Conservation (phyloP, 1,140 invertebrate species). For the Tyrophagus putrescentiae region DNA sequence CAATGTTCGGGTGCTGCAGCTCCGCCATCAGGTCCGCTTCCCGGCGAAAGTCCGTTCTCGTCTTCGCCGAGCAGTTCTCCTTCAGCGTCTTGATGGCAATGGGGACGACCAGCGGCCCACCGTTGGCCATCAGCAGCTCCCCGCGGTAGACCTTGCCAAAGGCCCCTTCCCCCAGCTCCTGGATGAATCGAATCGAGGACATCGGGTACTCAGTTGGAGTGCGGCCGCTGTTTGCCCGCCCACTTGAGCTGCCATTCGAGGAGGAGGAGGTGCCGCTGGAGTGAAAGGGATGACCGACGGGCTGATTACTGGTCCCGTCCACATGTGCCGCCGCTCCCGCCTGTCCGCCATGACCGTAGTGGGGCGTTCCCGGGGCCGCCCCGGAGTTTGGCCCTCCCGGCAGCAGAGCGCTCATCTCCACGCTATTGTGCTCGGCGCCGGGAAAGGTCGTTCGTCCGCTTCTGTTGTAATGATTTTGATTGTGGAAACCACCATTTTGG, state of each 20-base stretch:
- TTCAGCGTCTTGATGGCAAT: conserved; percentile 43
- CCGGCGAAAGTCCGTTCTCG: conserved; percentile 86
- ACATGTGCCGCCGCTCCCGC: no score
- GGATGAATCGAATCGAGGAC: conserved; percentile 68
- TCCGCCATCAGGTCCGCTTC: conserved; percentile 94
- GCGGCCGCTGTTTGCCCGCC: conserved; percentile 17
- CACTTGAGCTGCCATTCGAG: conserved; percentile 36
- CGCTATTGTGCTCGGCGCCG: no score
- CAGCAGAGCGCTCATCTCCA: conserved; percentile 20
- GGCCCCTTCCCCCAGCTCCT: conserved; percentile 87
- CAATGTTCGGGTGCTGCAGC: conserved; percentile 88
- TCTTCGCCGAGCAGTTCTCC: conserved; percentile 75
- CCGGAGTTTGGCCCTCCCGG: conserved; percentile 19
- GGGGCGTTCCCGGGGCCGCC: conserved; percentile 18
- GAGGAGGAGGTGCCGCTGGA: conserved; percentile 57
- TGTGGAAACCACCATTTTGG: background rate
- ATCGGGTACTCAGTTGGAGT: conserved; percentile 42
- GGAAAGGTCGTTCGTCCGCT: no score
- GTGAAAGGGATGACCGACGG: no score
- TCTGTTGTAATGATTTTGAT: no score
- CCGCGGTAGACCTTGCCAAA: conserved; percentile 94
- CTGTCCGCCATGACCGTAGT: conserved; percentile 8
- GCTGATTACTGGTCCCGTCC: no score
- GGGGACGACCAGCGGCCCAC: conserved; percentile 35
- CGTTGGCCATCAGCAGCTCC: conserved; percentile 43